These are phyloP conservation scores for Oncopodura yosiiana DNA, from an alignment of 1,140 invertebrate genomes.

Conservation along the genomic window DNA sequence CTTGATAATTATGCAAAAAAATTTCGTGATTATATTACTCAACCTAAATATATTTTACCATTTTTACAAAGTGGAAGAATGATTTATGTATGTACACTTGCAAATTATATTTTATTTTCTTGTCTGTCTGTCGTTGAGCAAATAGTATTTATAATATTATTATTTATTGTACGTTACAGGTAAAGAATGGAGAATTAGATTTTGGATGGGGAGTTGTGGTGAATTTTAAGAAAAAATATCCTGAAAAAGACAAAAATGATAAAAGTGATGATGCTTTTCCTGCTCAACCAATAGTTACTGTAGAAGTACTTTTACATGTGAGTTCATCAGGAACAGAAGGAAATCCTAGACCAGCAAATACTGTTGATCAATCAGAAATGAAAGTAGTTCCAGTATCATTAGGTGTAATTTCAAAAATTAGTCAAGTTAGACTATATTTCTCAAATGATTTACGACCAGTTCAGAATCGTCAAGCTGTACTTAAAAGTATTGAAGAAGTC, in stretches of 20 bases:
- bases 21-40: constrained; percentile 67
- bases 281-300: constrained; percentile 49
- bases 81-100: constrained; percentile 57
- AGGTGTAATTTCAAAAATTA: constrained; percentile 72
- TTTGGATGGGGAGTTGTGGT: constrained; percentile 96
- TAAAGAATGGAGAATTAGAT: constrained; percentile 72
- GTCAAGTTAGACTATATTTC: constrained; percentile 79
- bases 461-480: constrained; percentile 72
- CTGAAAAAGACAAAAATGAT: constrained; percentile 40
- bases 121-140: neutral
- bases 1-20: constrained; percentile 61
- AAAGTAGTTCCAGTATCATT: constrained; percentile 80
- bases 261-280: constrained; percentile 40
- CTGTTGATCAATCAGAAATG: constrained; percentile 62
- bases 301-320: constrained; percentile 75
- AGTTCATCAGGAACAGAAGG: constrained; percentile 45
- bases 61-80: constrained; percentile 90
- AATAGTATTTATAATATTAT: neutral
- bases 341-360: constrained; percentile 36
- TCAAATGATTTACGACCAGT: constrained; percentile 75
- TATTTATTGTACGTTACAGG: constrained; percentile 43
- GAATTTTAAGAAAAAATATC: constrained; percentile 79
- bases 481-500: constrained; percentile 81
- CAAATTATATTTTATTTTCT: constrained; percentile 1
- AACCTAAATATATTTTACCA: constrained; percentile 78